Evolutionary conservation across 2,888 invertebrate genomes (phyloP), one percentile per base, ranked within the genome.

Genomic region (Ametastegia equiseti): DNA sequence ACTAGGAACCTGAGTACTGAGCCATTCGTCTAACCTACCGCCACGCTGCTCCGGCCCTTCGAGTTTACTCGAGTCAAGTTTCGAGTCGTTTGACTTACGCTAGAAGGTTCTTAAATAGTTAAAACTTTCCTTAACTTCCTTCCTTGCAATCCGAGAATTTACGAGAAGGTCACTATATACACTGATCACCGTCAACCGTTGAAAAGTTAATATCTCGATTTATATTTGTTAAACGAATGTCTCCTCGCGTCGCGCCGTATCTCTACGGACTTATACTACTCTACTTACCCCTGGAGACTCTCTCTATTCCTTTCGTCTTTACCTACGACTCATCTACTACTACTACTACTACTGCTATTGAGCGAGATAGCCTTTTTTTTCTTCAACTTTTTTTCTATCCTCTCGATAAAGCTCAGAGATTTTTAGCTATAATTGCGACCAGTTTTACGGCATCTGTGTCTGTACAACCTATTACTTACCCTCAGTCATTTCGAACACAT

Each of bases 201-300:
- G 87, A 88, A 88, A 88, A 88, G 83, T 88, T 88, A 87, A 89
- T 87, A 86, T 86, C 86, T 86, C 86, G 86, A 88, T 88, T 89
- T 88, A 88, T 88, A 87, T 75, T 75, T 75, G 23, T 47, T 45
- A 47, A 71, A 47, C 54, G 75, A 50, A 54, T 54, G 54, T 36
- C 75, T 50, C n/a, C n/a, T n/a, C n/a, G n/a, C n/a, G 19, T 50
- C 23, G 50, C n/a, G n/a, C n/a, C n/a, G n/a, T n/a, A n/a, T 75
- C 75, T 75, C 75, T 15, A 75, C 39, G 75, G 75, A 45, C 36
- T 50, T 5, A 11, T 54, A 23, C 39, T 13, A 19, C 7, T 47
- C 30, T 50, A 54, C n/a, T n/a, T 15, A 1, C 36, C 36, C 36
- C 19, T 36, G 2, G 33, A 39, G 33, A 65, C 39, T 36, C 36